phyloP scores from a whole-genome alignment of 1,140 invertebrate species.

The Pseudomyrmex concolor region DNA sequence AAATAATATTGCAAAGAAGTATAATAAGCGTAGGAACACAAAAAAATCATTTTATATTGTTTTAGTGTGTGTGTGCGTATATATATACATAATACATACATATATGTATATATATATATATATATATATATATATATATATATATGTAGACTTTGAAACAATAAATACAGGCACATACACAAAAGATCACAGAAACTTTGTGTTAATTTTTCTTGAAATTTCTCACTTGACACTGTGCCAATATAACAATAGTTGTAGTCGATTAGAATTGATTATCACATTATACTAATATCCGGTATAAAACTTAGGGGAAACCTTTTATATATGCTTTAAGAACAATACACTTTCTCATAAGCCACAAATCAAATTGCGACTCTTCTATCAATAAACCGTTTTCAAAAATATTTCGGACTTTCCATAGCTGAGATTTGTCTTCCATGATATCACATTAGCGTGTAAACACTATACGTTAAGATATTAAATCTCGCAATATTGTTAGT shows the following conservation, averaged over 20 bases:
- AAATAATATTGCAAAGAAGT: neutral
- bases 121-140: no score
- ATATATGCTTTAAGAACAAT: conserved; percentile 18
- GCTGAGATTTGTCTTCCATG: conserved; percentile 50
- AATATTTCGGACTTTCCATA: conserved; percentile 38
- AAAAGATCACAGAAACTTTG: neutral
- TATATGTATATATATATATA: no score
- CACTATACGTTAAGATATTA: conserved; percentile 21
- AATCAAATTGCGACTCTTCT: neutral
- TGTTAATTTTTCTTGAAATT: conserved; percentile 32
- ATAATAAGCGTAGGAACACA: neutral
- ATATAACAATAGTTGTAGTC: conserved; percentile 26
- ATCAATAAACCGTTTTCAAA: conserved; percentile 5
- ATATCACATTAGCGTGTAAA: conserved; percentile 45
- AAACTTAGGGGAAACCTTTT: neutral
- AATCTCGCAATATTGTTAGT: neutral
- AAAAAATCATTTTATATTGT: conserved; percentile 40
- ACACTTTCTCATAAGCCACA: conserved; percentile 23
- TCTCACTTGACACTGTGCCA: conserved; percentile 33
- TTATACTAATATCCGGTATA: conserved; percentile 19
- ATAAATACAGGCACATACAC: no score
- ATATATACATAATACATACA: no score
- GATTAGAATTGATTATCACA: conserved; percentile 11
- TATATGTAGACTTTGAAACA: no score
- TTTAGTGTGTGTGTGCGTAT: neutral